Base-by-base conservation (phyloP, 64 coral and sea anemone genomes). In the Stichodactyla helianthus region DNA sequence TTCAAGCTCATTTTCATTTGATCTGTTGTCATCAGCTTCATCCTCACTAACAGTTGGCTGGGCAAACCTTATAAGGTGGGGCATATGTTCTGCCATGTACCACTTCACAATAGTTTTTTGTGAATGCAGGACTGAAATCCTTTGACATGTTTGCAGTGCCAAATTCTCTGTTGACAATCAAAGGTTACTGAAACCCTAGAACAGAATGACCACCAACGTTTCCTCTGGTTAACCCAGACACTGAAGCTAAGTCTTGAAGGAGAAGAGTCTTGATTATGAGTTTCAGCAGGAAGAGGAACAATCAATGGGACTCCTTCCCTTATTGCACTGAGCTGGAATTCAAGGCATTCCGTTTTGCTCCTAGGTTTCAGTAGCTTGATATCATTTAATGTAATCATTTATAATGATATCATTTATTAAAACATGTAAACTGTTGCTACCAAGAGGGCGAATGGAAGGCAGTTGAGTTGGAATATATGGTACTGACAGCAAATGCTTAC, bases 31-130 rank as follows among this genome's bases (percentile, higher is more conserved):
- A 0, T 44, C 35, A 44, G 35, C 35, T 44, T 2, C 35, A 44
- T 44, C 35, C 35, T 44, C 35, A 44, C 4, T 3, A 44, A 44
- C 35, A 44, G 35, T 44, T 44, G 35, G 35, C 35, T 44, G 35
- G 35, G 35, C 35, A 44, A 44, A 70, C 16, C 16, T 70, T 70
- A 70, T 23, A 70, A 70, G 35, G 35, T 44, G 35, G 35, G 61
- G 61, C 61, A 64, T 64, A 64, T 64, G 61, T 64, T 64, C 61
- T 16, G 61, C 61, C 61, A 64, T 64, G 61, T 64, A 64, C 61
- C 61, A 64, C 20, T 64, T 64, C 13, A 64, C 61, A 13, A 64
- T 64, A 64, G 61, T 64, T 64, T n/a, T n/a, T 64, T 64, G 61
- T 64, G 61, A 20, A 64, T 64, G 61, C 61, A 64, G 13, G 61